Evolutionary conservation across 2,113 vertebrate species (phyloP), one percentile per base, ranked within the genome.

Genomic region (Pithys albifrons): DNA sequence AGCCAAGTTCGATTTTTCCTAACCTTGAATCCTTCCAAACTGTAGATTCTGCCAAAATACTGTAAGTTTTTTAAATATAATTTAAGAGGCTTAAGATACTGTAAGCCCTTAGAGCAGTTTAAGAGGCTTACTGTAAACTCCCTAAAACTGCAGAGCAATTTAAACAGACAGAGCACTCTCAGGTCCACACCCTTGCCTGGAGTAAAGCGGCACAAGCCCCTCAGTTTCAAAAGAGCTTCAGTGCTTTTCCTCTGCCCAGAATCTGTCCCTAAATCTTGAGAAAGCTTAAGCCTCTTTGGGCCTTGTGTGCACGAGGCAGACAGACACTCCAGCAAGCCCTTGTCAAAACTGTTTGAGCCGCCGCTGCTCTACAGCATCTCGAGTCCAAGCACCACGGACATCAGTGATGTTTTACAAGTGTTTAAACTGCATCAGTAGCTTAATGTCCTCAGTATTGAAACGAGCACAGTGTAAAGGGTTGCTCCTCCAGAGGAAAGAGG

Each of bases 91-190:
- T 97, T 96, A 95, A 86, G 91, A 80, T 92, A 91, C 82, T 97
- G 73, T 95, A 95, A 96, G 80, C 94, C 76, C 86, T 95, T 49
- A 67, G 83, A 95, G 88, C 73, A 92, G 85, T 93, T 96, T 97
- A 97, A 96, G 93, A 96, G 84, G 95, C 93, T 93, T 96, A 95
- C 96, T 89, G 57, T 92, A 96, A 97, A 94, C 90, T 82, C 78
- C 67, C 88, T 94, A 91, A 93, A 96, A 96, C 88, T 93, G 91
- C 94, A 89, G 93, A 96, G 96, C 86, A 96, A 91, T 96, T 93
- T 87, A 39, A 96, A 93, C 76, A 89, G 88, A 46, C 43, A 65
- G 70, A 93, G 85, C 85, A 86, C 37, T 55, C 74, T 11, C 54
- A 74, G 52, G 46, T 70, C 91, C 88, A 46, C 75, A 90, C 75